These are phyloP conservation scores for Tribolium castaneum DNA, from an alignment of 1,140 invertebrate species.

Conservation along the genomic window DNA sequence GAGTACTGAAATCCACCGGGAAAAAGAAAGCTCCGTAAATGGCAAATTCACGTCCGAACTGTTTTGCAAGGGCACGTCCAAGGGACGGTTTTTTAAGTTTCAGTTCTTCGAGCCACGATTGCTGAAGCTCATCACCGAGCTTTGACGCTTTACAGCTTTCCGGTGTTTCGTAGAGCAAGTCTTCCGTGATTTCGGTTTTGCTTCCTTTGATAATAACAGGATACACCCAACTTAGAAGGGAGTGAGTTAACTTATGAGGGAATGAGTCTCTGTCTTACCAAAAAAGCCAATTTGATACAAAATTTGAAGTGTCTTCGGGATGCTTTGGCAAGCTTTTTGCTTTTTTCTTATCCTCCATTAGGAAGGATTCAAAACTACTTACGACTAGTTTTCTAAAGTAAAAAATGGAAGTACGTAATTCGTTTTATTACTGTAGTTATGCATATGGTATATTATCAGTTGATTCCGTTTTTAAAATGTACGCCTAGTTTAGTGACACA, in stretches of 20 bases:
- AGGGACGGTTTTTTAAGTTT: slow-evolving; percentile 60
- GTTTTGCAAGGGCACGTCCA: slow-evolving; percentile 58
- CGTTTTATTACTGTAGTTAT: too few relatives aligned
- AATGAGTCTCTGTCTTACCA: neutral
- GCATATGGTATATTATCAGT: too few relatives aligned
- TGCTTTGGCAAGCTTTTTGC: neutral
- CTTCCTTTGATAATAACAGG: slow-evolving; percentile 57
- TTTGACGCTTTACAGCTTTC: slow-evolving; percentile 52
- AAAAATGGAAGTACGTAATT: too few relatives aligned
- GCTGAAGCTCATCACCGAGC: slow-evolving; percentile 69
- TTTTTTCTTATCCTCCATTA: too few relatives aligned
- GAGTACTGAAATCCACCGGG: neutral
- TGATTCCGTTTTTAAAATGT: too few relatives aligned
- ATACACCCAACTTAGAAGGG: slow-evolving; percentile 61
- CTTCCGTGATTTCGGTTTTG: slow-evolving; percentile 54
- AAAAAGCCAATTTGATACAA: neutral
- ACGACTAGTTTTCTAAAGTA: too few relatives aligned
- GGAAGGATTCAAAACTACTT: too few relatives aligned
- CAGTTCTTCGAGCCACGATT: slow-evolving; percentile 67
- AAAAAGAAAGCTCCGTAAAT: slow-evolving; percentile 61
- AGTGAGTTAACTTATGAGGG: neutral
- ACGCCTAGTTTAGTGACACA: too few relatives aligned
- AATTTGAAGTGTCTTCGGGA: neutral
- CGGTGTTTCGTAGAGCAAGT: slow-evolving; percentile 52
- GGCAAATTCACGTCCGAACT: slow-evolving; percentile 62